phyloP scores from a whole-genome alignment of 1,140 invertebrate genomes.

The Zaprionus tsacasi region DNA sequence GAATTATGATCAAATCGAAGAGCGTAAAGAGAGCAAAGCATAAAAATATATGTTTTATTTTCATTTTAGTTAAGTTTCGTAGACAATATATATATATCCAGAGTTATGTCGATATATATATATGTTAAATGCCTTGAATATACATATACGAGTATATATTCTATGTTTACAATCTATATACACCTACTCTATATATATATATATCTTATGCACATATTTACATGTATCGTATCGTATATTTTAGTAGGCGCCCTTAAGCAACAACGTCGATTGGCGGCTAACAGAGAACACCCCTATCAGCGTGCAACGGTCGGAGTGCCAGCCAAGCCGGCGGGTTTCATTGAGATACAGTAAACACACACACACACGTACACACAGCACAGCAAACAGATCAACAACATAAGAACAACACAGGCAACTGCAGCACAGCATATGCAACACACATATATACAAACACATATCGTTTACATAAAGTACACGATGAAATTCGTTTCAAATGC shows the following conservation, averaged over 20 bases:
- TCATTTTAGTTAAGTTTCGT: conserved; percentile 39
- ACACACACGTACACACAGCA: conserved; percentile 17
- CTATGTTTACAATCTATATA: conserved; percentile 51
- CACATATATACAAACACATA: conserved; percentile 12
- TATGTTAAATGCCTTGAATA: conserved; percentile 53
- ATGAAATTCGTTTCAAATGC: conserved; percentile 26
- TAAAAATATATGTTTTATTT: conserved; percentile 45
- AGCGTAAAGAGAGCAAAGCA: conserved; percentile 45
- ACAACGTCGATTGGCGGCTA: conserved; percentile 88
- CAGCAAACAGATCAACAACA: neutral
- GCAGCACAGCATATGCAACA: conserved; percentile 3
- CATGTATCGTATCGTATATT: conserved; percentile 82
- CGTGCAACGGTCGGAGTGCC: conserved; percentile 92
- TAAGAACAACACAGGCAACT: conserved; percentile 3
- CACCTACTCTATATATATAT: conserved; percentile 3
- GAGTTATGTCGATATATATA: conserved; percentile 30
- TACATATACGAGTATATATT: conserved; percentile 28
- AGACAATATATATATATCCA: conserved; percentile 41
- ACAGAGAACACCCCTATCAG: conserved; percentile 96
- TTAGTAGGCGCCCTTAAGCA: conserved; percentile 87
- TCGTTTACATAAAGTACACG: neutral
- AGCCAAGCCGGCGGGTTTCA: conserved; percentile 86
- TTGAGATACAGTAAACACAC: conserved; percentile 78
- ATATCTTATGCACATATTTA: conserved; percentile 65
- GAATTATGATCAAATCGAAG: neutral